These are phyloP conservation scores for Troides oblongomaculatus DNA, from an alignment of 2,888 invertebrate genomes.

Conservation along the genomic window DNA sequence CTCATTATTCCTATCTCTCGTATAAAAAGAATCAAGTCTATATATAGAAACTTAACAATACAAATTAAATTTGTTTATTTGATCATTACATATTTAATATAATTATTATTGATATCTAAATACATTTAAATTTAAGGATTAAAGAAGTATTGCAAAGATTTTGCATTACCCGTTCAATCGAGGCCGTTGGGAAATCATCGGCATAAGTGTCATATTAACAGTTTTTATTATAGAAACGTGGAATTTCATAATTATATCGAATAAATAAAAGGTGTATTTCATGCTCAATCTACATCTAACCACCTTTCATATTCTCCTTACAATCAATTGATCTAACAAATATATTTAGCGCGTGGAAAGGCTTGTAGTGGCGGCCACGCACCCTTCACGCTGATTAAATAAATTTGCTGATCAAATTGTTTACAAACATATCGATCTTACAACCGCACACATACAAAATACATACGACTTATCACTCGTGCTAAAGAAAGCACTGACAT, in stretches of 20 bases:
- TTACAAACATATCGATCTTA: constrained; percentile 30
- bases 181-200: neutral
- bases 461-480: constrained; percentile 3
- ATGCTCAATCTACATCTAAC: neutral
- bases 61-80: neutral
- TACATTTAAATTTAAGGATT: neutral
- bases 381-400: constrained; percentile 47
- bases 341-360: constrained; percentile 45
- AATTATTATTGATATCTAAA: neutral
- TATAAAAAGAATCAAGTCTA: constrained; percentile 12
- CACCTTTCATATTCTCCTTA: neutral
- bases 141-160: neutral
- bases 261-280: neutral
- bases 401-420: constrained; percentile 45
- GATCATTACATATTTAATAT: too few species aligned
- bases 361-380: constrained; percentile 74
- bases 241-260: too few species aligned
- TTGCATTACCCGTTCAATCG: neutral
- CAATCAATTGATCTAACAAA: constrained; percentile 29
- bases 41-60: neutral
- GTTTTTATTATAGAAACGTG: too few species aligned
- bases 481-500: neutral
- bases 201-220: neutral
- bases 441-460: constrained; percentile 26
- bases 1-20: constrained; percentile 32